phyloP scores from a whole-genome alignment of 2,888 invertebrate species.

The Melinopterus prodromus region DNA sequence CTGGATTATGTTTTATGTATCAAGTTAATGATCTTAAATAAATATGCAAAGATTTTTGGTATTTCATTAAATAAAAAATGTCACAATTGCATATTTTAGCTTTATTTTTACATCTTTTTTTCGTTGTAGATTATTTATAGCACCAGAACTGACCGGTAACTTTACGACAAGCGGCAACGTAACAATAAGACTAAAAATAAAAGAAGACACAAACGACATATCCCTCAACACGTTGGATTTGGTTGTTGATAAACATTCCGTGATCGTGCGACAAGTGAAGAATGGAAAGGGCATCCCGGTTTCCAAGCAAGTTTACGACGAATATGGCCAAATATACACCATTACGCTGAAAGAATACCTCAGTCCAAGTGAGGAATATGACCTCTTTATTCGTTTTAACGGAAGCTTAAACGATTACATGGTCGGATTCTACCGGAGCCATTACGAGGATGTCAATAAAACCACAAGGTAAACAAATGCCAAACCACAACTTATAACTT shows the following conservation, averaged over 20 bases:
- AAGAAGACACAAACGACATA: slow-evolving; percentile 59
- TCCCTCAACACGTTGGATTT: slow-evolving; percentile 61
- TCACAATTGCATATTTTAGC: too few relatives aligned
- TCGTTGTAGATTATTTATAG: slow-evolving; percentile 52
- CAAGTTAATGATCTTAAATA: too few relatives aligned
- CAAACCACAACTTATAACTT: not conserved
- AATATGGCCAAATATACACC: slow-evolving; percentile 55
- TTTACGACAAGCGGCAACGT: slow-evolving; percentile 61
- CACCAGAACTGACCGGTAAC: slow-evolving; percentile 59
- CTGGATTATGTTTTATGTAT: too few relatives aligned
- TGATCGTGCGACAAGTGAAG: slow-evolving; percentile 47
- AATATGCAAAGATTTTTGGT: not conserved
- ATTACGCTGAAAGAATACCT: slow-evolving; percentile 57
- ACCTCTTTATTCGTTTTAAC: slow-evolving; percentile 63
- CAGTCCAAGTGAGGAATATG: slow-evolving; percentile 55
- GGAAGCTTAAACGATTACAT: slow-evolving; percentile 65
- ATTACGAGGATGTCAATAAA: slow-evolving; percentile 57
- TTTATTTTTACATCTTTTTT: slow-evolving; percentile 5
- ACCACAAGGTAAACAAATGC: slow-evolving; percentile 40
- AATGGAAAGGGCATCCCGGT: slow-evolving; percentile 55
- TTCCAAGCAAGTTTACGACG: slow-evolving; percentile 50
- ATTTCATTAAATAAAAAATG: not conserved
- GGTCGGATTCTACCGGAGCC: slow-evolving; percentile 67
- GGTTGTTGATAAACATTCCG: slow-evolving; percentile 55
- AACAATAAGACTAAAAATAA: slow-evolving; percentile 57